Percentiles rank a stretch among this genome's conserved stretches.
Evolutionary conservation across 2,888 invertebrate genomes (phyloP).

Genomic region (Amiota mariae): DNA sequence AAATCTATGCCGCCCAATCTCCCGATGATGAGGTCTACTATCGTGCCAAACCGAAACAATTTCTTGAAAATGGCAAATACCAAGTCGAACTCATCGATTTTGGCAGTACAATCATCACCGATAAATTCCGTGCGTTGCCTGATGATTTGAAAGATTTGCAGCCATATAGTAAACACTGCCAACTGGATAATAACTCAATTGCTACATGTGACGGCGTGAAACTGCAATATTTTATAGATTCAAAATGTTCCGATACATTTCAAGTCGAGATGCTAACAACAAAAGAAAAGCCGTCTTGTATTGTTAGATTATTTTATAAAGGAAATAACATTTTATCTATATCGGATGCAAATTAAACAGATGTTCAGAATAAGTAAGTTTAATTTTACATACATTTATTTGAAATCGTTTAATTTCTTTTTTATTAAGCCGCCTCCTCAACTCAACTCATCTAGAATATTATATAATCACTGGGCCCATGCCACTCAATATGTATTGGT

Average conservation of each 20-base stretch:
- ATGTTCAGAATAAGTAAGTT: too few species aligned
- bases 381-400: background rate
- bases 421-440: background rate
- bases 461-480: too few species aligned
- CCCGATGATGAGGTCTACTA: constrained; percentile 90
- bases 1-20: constrained; percentile 85
- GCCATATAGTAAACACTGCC: constrained; percentile 78
- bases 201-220: constrained; percentile 78
- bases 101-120: constrained; percentile 78
- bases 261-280: constrained; percentile 69
- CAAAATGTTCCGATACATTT: constrained; percentile 76
- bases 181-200: constrained; percentile 75
- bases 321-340: constrained; percentile 58
- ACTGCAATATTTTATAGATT: constrained; percentile 80
- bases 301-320: constrained; percentile 65
- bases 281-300: constrained; percentile 44
- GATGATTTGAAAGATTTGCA: constrained; percentile 76
- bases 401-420: background rate
- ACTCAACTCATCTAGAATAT: too few species aligned
- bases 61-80: constrained; percentile 81
- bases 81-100: constrained; percentile 85
- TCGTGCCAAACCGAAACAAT: constrained; percentile 81
- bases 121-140: constrained; percentile 77
- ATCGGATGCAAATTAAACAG: background rate
- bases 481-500: too few species aligned